Conservation (phyloP, 2,888 invertebrate species). For the Acleris emargana region DNA sequence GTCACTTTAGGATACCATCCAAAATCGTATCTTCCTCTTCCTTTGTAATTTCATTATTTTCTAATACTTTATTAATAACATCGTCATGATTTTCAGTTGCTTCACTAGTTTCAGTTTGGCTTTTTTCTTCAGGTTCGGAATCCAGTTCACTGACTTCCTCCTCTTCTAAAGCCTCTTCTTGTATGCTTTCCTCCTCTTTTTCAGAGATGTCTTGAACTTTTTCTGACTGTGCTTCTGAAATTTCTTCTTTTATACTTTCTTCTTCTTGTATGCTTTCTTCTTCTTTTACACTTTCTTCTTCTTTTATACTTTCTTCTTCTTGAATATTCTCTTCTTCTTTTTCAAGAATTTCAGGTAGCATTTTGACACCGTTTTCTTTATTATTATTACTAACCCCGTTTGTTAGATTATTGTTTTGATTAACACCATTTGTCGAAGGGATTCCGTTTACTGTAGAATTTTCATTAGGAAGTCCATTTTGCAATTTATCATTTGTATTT, state of each 20-base stretch:
- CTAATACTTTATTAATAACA: slow-evolving; percentile 44
- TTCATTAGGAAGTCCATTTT: slow-evolving; percentile 5
- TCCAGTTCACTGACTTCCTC: slow-evolving; percentile 37
- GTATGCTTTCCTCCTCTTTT: slow-evolving; percentile 14
- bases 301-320: slow-evolving; percentile 15
- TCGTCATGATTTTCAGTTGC: slow-evolving; percentile 36
- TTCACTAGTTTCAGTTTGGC: slow-evolving; percentile 24
- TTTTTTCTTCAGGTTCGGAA: slow-evolving; percentile 40
- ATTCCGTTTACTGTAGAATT: slow-evolving; percentile 5
- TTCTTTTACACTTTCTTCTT: slow-evolving; percentile 12
- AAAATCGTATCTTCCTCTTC: slow-evolving; percentile 54
- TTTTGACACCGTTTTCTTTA: slow-evolving; percentile 8
- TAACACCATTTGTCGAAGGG: slow-evolving; percentile 14
- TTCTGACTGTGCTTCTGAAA: not conserved
- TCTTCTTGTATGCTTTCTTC: slow-evolving; percentile 15
- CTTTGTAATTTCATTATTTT: slow-evolving; percentile 42
- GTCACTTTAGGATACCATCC: slow-evolving; percentile 55
- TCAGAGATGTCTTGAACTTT: not conserved
- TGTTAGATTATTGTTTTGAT: not conserved
- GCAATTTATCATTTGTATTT: slow-evolving; percentile 12
- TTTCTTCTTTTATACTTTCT: slow-evolving; percentile 9
- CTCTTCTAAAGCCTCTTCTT: slow-evolving; percentile 23
- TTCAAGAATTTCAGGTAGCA: slow-evolving; percentile 8
- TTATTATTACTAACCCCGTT: slow-evolving; percentile 16
- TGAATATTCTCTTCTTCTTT: slow-evolving; percentile 15